Conservation (phyloP, 2,797 vertebrate species). For the Brachyrhaphis roseni region DNA sequence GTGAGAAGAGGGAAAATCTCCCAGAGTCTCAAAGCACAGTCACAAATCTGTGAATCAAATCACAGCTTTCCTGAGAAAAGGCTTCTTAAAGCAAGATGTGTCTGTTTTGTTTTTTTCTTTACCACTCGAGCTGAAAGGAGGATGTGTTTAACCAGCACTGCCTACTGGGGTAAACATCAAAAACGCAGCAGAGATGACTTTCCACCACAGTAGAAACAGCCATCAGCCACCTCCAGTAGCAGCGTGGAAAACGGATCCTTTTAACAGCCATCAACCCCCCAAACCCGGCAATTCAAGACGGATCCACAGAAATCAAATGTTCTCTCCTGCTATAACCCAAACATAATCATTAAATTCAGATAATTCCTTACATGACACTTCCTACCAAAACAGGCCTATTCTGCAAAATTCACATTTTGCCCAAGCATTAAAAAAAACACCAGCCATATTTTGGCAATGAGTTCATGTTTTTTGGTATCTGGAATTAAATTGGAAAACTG, state of each 20-base stretch:
- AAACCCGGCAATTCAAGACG: neutral
- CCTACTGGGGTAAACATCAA: constrained; percentile 19
- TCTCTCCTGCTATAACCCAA: neutral
- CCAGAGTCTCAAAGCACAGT: constrained; percentile 13
- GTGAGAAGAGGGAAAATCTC: constrained; percentile 10
- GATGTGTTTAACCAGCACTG: neutral
- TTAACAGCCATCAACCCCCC: neutral
- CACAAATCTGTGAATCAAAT: constrained; percentile 20
- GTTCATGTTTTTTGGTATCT: no score
- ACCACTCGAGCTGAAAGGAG: constrained; percentile 13
- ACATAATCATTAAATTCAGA: neutral
- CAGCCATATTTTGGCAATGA: no score
- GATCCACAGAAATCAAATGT: neutral
- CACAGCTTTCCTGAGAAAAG: constrained; percentile 6
- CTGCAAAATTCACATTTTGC: no score
- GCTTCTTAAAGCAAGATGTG: neutral
- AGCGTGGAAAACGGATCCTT: constrained; percentile 10
- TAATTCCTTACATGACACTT: neutral
- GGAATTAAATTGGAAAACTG: no score
- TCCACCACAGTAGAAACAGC: neutral
- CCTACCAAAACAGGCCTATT: neutral
- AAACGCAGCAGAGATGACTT: constrained; percentile 5
- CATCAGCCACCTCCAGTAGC: neutral
- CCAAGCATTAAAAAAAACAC: no score
- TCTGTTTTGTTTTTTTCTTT: neutral